Evolutionary conservation across 2,797 vertebrate species (phyloP).

Genomic region (Hoplostethus atlanticus): DNA sequence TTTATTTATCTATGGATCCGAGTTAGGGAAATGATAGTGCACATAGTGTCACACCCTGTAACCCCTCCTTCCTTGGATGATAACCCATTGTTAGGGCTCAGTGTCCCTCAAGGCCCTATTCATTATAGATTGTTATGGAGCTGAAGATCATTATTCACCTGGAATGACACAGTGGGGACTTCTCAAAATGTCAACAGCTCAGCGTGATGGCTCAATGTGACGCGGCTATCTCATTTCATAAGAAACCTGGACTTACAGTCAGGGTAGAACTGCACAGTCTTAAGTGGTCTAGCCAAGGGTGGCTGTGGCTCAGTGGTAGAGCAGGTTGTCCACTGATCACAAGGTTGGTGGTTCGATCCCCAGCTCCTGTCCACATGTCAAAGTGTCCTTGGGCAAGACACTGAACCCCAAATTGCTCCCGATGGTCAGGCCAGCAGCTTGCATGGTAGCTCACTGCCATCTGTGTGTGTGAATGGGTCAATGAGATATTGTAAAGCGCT

Average conservation of each 20-base stretch:
- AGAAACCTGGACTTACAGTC: conserved; percentile 26
- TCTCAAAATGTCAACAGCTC: conserved; percentile 79
- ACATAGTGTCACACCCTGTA: conserved; percentile 1
- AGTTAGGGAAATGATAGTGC: conserved; percentile 2
- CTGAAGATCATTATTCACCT: conserved; percentile 70
- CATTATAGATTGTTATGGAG: conserved; percentile 78
- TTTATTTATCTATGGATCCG: neutral
- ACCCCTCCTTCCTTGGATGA: conserved; percentile 28
- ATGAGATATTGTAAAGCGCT: too few relatives aligned
- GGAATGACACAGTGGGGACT: conserved; percentile 69
- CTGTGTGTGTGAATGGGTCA: too few relatives aligned
- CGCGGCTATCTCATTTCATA: conserved; percentile 56
- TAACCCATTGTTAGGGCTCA: conserved; percentile 36
- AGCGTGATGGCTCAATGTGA: conserved; percentile 69
- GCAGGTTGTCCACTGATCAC: too few relatives aligned
- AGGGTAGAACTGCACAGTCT: conserved; percentile 1
- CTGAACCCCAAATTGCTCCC: too few relatives aligned
- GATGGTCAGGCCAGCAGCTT: too few relatives aligned
- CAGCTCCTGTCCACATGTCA: too few relatives aligned
- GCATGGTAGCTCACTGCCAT: too few relatives aligned
- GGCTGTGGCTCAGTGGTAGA: too few relatives aligned
- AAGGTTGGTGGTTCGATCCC: too few relatives aligned
- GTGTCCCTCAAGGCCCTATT: conserved; percentile 48
- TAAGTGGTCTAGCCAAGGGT: conserved; percentile 20
- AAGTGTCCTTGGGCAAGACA: too few relatives aligned